These are phyloP conservation scores for Cartodere bifasciata DNA, from an alignment of 2,888 invertebrate genomes.

Conservation along the genomic window DNA sequence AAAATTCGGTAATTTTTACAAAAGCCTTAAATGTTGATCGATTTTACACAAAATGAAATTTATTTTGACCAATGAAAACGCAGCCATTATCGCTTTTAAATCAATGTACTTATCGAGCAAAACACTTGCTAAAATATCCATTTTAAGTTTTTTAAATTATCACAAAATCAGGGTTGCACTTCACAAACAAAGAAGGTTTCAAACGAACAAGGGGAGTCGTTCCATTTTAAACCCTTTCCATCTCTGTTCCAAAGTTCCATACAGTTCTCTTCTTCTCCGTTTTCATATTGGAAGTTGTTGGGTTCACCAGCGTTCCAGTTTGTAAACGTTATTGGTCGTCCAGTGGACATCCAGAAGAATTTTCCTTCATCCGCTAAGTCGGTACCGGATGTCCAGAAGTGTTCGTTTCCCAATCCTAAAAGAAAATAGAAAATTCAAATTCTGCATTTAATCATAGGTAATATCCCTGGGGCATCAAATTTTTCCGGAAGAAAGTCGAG, in stretches of 20 bases:
- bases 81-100: too few relatives aligned
- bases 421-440: too few relatives aligned
- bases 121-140: constrained; percentile 15
- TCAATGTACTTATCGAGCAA: too few relatives aligned
- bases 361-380: constrained; percentile 83
- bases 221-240: constrained; percentile 86
- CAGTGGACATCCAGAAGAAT: constrained; percentile 91
- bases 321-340: constrained; percentile 76
- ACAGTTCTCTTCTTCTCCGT: constrained; percentile 87
- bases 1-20: too few relatives aligned
- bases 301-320: constrained; percentile 92
- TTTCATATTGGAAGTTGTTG: constrained; percentile 86
- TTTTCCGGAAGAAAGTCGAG: too few relatives aligned
- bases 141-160: constrained; percentile 24
- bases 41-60: too few relatives aligned
- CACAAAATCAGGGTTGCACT: constrained; percentile 38
- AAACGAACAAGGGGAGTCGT: constrained; percentile 86
- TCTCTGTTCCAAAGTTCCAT: constrained; percentile 84
- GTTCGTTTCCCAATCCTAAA: constrained; percentile 75
- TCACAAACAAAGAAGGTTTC: constrained; percentile 89
- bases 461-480: too few relatives aligned
- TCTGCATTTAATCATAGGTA: too few relatives aligned
- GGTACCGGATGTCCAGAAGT: constrained; percentile 89
- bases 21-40: too few relatives aligned
- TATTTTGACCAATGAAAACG: too few relatives aligned